phyloP scores from a whole-genome alignment of 1,140 invertebrate species.

The Dufourea novaeangliae region DNA sequence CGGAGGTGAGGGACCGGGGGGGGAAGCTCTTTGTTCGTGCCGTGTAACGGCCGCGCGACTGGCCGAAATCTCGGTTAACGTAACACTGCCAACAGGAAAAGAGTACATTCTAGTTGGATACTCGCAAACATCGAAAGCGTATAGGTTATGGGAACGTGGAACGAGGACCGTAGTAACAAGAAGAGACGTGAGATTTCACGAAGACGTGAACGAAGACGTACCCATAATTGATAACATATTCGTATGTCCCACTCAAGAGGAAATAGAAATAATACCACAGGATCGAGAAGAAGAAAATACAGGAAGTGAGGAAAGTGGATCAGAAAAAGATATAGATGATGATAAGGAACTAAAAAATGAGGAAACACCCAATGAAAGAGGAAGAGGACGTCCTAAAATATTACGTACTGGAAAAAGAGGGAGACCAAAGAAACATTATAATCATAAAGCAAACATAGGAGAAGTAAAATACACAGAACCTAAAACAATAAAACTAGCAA shows the following conservation, averaged over 20 bases:
- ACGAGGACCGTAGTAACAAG: neutral
- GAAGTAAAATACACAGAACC: conserved; percentile 54
- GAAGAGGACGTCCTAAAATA: neutral
- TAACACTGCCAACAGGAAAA: conserved; percentile 9
- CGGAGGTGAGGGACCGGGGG: too few species aligned
- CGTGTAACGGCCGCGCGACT: too few species aligned
- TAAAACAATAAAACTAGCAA: neutral
- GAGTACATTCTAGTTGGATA: neutral
- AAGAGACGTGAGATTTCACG: neutral
- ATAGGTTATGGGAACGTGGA: conserved; percentile 1
- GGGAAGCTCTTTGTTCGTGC: too few species aligned
- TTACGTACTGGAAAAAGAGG: neutral
- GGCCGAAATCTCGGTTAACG: too few species aligned
- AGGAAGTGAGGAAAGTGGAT: neutral
- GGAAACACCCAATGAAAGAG: neutral
- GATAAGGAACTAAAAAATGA: neutral
- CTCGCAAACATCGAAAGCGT: neutral
- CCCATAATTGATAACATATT: too few species aligned
- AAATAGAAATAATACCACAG: neutral
- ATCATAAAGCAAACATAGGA: conserved; percentile 48
- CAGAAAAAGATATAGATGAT: neutral
- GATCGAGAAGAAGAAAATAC: neutral
- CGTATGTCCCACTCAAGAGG: too few species aligned
- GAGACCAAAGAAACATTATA: conserved; percentile 6
- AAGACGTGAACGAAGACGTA: neutral